phyloP scores from a whole-genome alignment of 2,113 vertebrate genomes.

The Silurus asotus region DNA sequence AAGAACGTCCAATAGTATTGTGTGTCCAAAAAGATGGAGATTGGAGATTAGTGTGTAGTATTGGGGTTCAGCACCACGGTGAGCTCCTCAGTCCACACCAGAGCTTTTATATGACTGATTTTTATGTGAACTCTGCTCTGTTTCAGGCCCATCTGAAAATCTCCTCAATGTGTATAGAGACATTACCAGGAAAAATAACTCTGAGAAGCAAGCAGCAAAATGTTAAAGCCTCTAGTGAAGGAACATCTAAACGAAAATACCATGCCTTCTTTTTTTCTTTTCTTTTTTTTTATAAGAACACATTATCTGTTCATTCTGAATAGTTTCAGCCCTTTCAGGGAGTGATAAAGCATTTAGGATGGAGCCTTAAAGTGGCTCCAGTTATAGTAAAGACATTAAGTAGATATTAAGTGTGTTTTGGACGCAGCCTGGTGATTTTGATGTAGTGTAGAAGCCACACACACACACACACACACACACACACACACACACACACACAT shows the following conservation, averaged over 20 bases:
- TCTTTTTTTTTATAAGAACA: not conserved
- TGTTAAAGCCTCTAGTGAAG: not conserved
- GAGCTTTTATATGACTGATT: not conserved
- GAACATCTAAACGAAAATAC: not conserved
- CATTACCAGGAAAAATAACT: not conserved
- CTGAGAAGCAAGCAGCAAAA: not conserved
- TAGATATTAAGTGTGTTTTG: slow-evolving; percentile 7
- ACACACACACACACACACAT: not conserved
- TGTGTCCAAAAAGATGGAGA: no score
- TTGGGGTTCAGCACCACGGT: no score
- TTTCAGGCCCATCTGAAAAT: not conserved
- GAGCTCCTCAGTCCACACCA: no score
- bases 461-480: not conserved
- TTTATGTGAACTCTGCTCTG: not conserved
- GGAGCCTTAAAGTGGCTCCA: not conserved
- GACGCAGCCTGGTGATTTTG: not conserved
- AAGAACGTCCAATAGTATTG: no score
- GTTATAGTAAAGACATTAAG: not conserved
- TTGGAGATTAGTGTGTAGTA: no score
- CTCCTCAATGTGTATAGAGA: not conserved
- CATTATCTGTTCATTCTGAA: not conserved
- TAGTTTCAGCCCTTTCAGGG: not conserved
- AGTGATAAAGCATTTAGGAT: not conserved
- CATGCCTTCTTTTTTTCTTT: not conserved
- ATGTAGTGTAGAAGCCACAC: not conserved